A percentile compares a stretch with the other conserved stretches of the same genome.
Conservation (phyloP, 2,888 invertebrate species). For the Sericinus montela region DNA sequence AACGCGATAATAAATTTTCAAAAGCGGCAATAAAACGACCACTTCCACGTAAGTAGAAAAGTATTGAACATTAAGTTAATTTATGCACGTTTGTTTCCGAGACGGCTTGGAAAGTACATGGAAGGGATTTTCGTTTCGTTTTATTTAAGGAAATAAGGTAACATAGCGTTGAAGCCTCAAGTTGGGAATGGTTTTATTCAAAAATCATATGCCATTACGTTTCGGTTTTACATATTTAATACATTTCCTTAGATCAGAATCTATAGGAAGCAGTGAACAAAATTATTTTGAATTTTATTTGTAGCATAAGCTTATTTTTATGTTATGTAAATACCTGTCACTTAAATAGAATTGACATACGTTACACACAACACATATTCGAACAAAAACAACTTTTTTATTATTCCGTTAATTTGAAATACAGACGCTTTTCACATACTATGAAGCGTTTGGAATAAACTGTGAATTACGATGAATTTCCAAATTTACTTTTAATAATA, state of each 20-base stretch:
- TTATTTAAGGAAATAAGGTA: conserved; percentile 48
- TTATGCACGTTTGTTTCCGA: conserved; percentile 72
- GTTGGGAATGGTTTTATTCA: neutral
- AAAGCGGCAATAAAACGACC: conserved; percentile 66
- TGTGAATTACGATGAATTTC: too few species aligned
- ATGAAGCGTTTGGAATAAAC: too few species aligned
- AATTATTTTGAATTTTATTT: too few species aligned
- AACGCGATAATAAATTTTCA: conserved; percentile 67
- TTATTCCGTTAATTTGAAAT: too few species aligned
- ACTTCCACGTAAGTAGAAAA: conserved; percentile 72
- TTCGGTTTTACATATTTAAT: conserved; percentile 7
- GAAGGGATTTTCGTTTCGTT: conserved; percentile 55
- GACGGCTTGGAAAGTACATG: conserved; percentile 50
- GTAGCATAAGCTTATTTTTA: too few species aligned
- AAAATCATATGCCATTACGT: neutral
- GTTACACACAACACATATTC: too few species aligned
- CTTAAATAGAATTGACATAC: too few species aligned
- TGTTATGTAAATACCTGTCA: too few species aligned
- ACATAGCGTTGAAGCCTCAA: conserved; percentile 22
- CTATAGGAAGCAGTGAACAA: neutral
- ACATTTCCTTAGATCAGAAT: neutral
- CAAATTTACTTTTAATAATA: too few species aligned
- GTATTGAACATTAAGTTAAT: conserved; percentile 76
- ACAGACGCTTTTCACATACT: too few species aligned
- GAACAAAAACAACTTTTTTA: too few species aligned